Percentiles rank a stretch among this genome's conserved stretches.
phyloP scores from a whole-genome alignment of 2,113 vertebrate species.

The Crotophaga sulcirostris region DNA sequence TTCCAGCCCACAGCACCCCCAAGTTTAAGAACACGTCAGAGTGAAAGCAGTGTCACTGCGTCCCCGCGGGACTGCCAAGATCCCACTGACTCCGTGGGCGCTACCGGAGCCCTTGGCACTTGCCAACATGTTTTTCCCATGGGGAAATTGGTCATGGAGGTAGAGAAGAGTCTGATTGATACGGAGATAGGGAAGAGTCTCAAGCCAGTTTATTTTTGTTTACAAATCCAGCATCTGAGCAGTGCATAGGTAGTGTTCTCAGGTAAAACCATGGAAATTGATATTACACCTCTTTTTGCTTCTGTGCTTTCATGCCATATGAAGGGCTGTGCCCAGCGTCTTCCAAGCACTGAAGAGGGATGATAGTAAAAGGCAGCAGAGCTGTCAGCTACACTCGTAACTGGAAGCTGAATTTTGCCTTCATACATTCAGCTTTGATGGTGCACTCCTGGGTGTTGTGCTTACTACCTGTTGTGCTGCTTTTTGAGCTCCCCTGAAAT shows the following conservation, averaged over 20 bases:
- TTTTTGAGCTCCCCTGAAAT: background rate
- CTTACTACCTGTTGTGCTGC: background rate
- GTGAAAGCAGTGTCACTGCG: background rate
- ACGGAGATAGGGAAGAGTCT: background rate
- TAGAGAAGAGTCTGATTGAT: too few species aligned
- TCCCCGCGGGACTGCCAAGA: accelerated
- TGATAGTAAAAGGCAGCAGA: background rate
- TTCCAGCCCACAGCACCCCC: background rate
- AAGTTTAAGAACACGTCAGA: background rate
- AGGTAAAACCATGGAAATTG: background rate
- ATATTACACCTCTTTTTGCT: background rate
- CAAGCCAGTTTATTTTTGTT: background rate
- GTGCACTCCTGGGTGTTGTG: background rate
- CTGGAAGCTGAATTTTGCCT: background rate
- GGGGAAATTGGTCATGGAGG: too few species aligned
- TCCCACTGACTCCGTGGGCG: accelerated
- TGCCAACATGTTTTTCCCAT: accelerated
- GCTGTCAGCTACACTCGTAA: too few species aligned
- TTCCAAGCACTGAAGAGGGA: background rate
- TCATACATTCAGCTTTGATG: background rate
- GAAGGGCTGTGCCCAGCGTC: background rate
- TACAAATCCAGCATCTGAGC: background rate
- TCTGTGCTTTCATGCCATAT: background rate
- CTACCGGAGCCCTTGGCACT: background rate
- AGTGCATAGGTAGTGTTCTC: accelerated